Evolutionary conservation across 2,113 vertebrate genomes (phyloP), one percentile per base, ranked within the genome.

Genomic region (Rhegmatorhina hoffmannsi): DNA sequence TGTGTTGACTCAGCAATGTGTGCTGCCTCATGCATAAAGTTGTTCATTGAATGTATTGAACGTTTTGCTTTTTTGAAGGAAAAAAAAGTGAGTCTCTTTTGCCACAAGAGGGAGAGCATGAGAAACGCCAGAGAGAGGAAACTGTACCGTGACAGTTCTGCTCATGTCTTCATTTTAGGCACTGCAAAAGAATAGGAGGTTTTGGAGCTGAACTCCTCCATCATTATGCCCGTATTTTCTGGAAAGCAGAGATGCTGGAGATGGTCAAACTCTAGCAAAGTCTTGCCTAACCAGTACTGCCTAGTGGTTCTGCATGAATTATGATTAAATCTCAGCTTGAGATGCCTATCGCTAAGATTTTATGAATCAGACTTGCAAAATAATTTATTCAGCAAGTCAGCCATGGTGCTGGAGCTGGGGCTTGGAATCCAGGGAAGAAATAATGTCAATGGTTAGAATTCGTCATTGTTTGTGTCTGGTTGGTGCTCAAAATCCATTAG

Each of bases 21-120:
- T 77, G 18, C 23, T 1, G 2, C 13, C 34, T 92, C 21, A 31
- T 14, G 17, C 7, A 53, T 24, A 10, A 87, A 34, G 13, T 24
- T 38, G 7, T 60, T 86, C 69, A 59, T 20, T 88, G 46, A 84
- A 40, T 43, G 2, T 55, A 33, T 44, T 31, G 9, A 58, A 62
- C 3, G 24, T 26, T 77, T 88, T 43, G 23, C 1, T 18, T 18
- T 44, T 83, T 55, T 70, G 7, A 46, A 67, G 31, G 38, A 13
- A 55, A 72, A 78, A 52, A 78, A 66, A 44, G 5, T 74, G 2
- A 47, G 7, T 34, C 13, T 89, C 23, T 96, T 6, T 34, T 70
- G 72, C 94, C 96, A 92, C 96, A 81, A 95, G 96, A 91, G 95
- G 95, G 95, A 93, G 96, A 78, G 8, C 85, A 29, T 60, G 84